A percentile compares a stretch with the other conserved stretches of the same genome.
Conservation (phyloP, 2,113 vertebrate species). For the Vidua macroura region DNA sequence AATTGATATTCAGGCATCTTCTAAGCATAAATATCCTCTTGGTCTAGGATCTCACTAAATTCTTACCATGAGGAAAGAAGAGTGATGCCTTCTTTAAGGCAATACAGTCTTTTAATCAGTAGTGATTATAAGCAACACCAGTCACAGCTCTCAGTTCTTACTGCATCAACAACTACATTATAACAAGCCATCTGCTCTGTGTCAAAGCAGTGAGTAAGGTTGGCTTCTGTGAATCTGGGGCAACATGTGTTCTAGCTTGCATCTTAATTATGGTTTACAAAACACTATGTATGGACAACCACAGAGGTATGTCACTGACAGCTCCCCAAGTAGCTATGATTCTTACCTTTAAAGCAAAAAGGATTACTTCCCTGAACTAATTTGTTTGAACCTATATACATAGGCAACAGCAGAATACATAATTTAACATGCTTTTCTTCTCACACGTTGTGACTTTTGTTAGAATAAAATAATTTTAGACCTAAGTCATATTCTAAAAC, state of each 20-base stretch:
- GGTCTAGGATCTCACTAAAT: neutral
- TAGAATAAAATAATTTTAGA: neutral
- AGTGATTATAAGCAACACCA: slow-evolving; percentile 4
- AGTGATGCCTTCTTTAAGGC: neutral
- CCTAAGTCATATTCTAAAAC: neutral
- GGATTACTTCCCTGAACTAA: neutral
- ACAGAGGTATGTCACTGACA: neutral
- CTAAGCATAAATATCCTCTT: neutral
- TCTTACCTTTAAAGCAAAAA: neutral
- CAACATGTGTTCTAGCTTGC: slow-evolving; percentile 24
- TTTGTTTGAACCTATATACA: neutral
- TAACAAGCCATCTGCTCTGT: slow-evolving; percentile 33
- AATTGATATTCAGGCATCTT: neutral
- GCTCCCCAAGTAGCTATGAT: neutral
- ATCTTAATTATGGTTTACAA: slow-evolving; percentile 39
- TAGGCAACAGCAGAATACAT: neutral
- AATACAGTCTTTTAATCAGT: neutral
- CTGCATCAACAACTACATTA: slow-evolving; percentile 16
- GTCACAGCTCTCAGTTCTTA: neutral
- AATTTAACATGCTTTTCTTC: neutral
- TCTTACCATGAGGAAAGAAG: neutral
- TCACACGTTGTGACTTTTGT: neutral
- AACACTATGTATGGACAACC: neutral
- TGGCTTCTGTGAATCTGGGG: slow-evolving; percentile 41
- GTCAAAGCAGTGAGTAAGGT: slow-evolving; percentile 29